Evolutionary conservation across 1,140 invertebrate species (phyloP).

Genomic region (Plutomurus gul): DNA sequence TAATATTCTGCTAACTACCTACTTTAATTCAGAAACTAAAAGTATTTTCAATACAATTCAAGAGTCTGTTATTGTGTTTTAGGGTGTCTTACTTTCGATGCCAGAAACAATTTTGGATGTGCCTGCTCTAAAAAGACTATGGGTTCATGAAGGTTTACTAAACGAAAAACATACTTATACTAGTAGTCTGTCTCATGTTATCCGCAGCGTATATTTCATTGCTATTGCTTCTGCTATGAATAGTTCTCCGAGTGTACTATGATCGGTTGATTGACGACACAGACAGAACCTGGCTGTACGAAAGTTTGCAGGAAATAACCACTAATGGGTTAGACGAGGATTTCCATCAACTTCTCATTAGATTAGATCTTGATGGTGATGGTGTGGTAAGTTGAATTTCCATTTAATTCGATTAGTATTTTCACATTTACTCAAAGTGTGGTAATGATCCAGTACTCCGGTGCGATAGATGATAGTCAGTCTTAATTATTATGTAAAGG

Average conservation of each 20-base stretch:
- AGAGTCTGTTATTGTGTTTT: conserved; percentile 56
- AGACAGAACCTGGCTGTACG: conserved; percentile 83
- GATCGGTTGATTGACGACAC: conserved; percentile 84
- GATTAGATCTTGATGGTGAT: conserved; percentile 61
- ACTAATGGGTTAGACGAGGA: conserved; percentile 61
- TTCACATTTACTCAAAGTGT: neutral
- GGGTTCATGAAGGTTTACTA: conserved; percentile 97
- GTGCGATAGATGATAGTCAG: neutral
- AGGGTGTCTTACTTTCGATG: conserved; percentile 88
- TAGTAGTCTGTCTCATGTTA: too few relatives aligned
- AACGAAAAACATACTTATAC: too few relatives aligned
- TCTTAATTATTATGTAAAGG: conserved; percentile 59
- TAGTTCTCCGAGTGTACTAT: conserved; percentile 83
- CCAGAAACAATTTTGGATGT: conserved; percentile 88
- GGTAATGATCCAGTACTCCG: neutral
- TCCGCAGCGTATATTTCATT: neutral
- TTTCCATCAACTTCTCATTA: conserved; percentile 63
- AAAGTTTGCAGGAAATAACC: conserved; percentile 59
- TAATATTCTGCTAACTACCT: too few relatives aligned
- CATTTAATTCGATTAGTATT: neutral
- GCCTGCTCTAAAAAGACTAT: conserved; percentile 85
- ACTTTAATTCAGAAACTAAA: neutral
- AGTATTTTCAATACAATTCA: neutral
- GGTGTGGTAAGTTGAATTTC: conserved; percentile 57
- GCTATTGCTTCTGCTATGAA: neutral